phyloP scores from a whole-genome alignment of 2,113 vertebrate genomes.

The Nanger granti region DNA sequence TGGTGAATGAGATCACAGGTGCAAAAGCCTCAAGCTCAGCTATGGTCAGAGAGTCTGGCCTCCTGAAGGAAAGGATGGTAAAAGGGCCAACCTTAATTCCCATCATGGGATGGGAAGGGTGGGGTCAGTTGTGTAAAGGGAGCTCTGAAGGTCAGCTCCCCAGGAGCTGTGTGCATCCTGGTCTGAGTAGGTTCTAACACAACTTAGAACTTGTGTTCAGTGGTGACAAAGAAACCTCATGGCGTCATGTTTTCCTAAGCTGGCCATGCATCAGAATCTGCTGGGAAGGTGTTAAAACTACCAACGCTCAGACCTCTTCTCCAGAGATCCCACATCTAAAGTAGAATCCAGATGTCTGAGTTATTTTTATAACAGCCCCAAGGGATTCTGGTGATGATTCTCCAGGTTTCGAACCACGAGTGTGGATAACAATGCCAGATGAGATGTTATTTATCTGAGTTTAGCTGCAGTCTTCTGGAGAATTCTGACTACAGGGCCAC shows the following conservation, averaged over 20 bases:
- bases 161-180: background rate
- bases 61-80: background rate
- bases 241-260: background rate
- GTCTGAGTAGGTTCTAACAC: background rate
- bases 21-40: background rate
- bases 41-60: background rate
- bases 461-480: background rate
- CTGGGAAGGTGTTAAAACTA: background rate
- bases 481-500: background rate
- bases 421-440: background rate
- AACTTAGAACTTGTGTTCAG: background rate
- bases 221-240: background rate
- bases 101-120: no score
- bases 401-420: background rate
- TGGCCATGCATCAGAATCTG: background rate
- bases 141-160: background rate
- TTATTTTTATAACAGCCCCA: background rate
- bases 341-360: background rate
- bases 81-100: background rate
- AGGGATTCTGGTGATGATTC: background rate
- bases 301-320: background rate
- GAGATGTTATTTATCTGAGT: background rate
- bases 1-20: background rate
- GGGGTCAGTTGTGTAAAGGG: rapidly evolving
- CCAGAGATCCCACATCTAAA: background rate